Percentiles rank a stretch among this genome's conserved stretches.
Conservation (phyloP, 2,797 vertebrate species). For the Picus viridis region DNA sequence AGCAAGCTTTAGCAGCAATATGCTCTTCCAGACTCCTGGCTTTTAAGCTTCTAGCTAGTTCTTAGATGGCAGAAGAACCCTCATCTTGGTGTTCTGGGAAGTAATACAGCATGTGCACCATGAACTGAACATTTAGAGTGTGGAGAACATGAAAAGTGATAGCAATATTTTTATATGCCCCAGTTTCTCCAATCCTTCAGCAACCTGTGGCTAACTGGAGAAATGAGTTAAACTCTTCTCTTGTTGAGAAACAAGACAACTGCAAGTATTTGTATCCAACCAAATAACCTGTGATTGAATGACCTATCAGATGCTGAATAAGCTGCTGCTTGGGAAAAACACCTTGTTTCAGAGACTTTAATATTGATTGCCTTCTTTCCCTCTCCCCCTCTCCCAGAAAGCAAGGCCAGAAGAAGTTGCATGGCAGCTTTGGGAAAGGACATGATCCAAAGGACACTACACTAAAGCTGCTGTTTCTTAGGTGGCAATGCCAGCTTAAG, state of each 20-base stretch:
- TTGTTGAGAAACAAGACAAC: not conserved
- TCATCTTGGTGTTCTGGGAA: not conserved
- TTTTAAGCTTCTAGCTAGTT: slow-evolving; percentile 1
- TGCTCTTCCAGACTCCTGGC: not conserved
- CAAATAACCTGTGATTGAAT: not conserved
- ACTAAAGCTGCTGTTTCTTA: not conserved
- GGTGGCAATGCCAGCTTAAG: not conserved
- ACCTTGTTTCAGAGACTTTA: not conserved
- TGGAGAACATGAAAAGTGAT: not conserved
- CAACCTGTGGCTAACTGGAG: not conserved
- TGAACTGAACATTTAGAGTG: not conserved
- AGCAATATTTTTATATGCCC: not conserved
- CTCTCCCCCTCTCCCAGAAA: not conserved
- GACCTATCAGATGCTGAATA: not conserved
- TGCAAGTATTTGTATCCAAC: not conserved
- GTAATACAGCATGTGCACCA: not conserved
- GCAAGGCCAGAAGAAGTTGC: not conserved
- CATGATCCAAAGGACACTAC: not conserved
- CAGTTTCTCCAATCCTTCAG: not conserved
- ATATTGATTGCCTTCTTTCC: not conserved
- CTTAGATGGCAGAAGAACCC: not conserved
- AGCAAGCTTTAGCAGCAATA: slow-evolving; percentile 8
- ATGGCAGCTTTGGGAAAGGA: not conserved
- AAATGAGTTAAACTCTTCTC: not conserved
- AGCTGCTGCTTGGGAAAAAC: not conserved